Base-by-base conservation (phyloP, 2,888 invertebrate species). In the Sepiola atlantica region DNA sequence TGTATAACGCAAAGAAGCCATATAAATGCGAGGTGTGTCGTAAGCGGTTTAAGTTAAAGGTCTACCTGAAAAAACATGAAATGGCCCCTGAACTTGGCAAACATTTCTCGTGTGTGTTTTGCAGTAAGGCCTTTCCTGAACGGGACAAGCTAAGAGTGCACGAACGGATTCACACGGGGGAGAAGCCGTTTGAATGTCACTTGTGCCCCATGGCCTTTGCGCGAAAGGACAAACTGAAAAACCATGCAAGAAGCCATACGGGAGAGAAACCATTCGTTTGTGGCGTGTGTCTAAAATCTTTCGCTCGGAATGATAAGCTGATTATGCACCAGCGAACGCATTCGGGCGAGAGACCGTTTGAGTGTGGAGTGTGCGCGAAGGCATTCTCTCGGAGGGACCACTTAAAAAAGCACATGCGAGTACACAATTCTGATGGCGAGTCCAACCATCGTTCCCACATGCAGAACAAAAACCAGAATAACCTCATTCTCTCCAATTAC, bases 111-210 rank as follows among this genome's bases (percentile, higher is more conserved):
- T 92, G 92, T 92, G 45, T 92, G 45, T 45, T 92, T 54, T 92
- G 92, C 92, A 28, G 92, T 45, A 92, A 92, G 54, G 45, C 45
- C 45, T 92, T 92, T 54, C 92, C 92, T 28, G 92, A 92, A 92
- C 35, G 92, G 92, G 92, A 92, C 92, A 92, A 92, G 21, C 45
- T 92, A 0, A 18, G 54, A 28, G 54, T 45, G 14, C 92, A 92
- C 21, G 92, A 92, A 92, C 35, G 92, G 92, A 92, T 54, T 28
- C 92, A 92, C 92, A 92, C 92, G 0, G 92, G 92, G 10, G 92
- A 92, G 28, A 35, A n/a, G 12, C 92, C 92, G 1, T 92, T 92
- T 32, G 45, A 16, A 14, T 92, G 92, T 21, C 35, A 92, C 24
- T 24, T 92, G 14, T 92, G 92, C 24, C 45, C 92, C 2, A 45